Evolutionary conservation across 2,888 invertebrate species (phyloP), one percentile per base, ranked within the genome.

Genomic region (Acrobasis suavella): DNA sequence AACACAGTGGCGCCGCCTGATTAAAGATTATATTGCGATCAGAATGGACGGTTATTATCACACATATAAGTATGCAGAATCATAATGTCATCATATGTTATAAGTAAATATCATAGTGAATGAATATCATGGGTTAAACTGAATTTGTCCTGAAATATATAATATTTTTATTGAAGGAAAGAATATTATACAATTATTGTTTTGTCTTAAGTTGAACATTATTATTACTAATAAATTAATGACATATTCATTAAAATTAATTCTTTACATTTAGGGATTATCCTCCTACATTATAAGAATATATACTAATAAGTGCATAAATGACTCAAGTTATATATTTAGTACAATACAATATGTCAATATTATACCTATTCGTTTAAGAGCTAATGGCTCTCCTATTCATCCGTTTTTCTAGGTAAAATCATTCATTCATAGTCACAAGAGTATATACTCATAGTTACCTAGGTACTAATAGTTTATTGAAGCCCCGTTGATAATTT

Each of bases 1-100:
- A 68, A 69, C 69, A 72, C 69, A 72, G 72, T 77, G 79, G 83
- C 82, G 84, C 81, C 80, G 77, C 68, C 67, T 69, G 70, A 69
- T 71, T 68, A 63, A 66, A 67, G 62, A 71, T 55, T 50, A 65
- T 49, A 58, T 42, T 16, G 61, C 52, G 42, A 59, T 50, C 65
- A 65, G 65, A 65, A 51, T 37, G 50, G 67, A 59, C 62, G 56
- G 55, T 14, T 6, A 39, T 42, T 12, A 42, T 42, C 42, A 12
- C 14, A 42, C 3, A 42, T 42, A 5, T 39, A 39, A 1, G 39
- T 39, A 39, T 39, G 39, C 6, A 3, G 1, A 39, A 22, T 22
- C 3, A 22, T 2, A 22, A 22, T 22, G 3, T 22, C n/a, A 22
- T 2, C 22, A 22, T 32, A 32, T 32, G 7, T 32, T 32, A 32